Evolutionary conservation across 2,888 invertebrate genomes (phyloP), one percentile per base, ranked within the genome.

Genomic region (Petrophora chlorosata): DNA sequence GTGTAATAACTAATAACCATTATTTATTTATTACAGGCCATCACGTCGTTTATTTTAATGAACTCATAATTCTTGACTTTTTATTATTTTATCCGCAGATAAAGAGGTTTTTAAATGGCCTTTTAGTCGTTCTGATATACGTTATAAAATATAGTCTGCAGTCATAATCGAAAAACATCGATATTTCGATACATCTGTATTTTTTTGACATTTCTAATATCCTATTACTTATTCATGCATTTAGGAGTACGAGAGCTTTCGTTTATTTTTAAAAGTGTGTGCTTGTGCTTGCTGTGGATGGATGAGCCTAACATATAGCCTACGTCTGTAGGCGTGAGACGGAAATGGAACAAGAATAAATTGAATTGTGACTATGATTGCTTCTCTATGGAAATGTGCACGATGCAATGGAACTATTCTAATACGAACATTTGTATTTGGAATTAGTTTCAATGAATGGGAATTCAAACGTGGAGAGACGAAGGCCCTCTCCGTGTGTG

Each of bases 311-410:
- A n/a, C n/a, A n/a, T n/a, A n/a, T n/a, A n/a, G 70, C 66, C 63
- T 66, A 65, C 66, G 67, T 72, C 67, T 63, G 79, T 79, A 73
- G 78, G 80, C 78, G 78, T 76, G 64, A 77, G 68, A 61, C 70
- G 73, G 80, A 78, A 79, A 79, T 76, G 78, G 74, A 75, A 75
- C 71, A 73, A 72, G 80, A 80, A 82, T 82, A 81, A 80, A 85
- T 83, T 81, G 76, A 82, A 83, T 85, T 79, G 79, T 78, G 73
- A 68, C 73, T 75, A 76, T 71, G 79, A 79, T 77, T 77, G 72
- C 69, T 70, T 73, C 70, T 67, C 69, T 73, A 80, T 82, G 75
- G 67, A 71, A 76, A 73, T 76, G 67, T 69, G 69, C 63, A 69
- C 61, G 63, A 63, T 63, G 62, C 59, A 59, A 42, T 43, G 49